Conservation (phyloP, 2,797 vertebrate species). For the Geotrypetes seraphini region DNA sequence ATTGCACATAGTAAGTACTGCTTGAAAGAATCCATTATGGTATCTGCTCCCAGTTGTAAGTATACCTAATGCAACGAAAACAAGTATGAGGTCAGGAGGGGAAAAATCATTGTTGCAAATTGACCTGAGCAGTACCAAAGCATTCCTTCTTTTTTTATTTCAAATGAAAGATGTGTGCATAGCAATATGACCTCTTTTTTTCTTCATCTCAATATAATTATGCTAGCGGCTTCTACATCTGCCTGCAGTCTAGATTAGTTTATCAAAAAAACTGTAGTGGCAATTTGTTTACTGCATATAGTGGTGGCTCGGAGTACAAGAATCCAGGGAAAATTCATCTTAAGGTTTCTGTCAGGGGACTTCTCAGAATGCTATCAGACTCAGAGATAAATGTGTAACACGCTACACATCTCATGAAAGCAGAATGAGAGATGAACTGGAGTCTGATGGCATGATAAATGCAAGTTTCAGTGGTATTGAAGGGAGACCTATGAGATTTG, state of each 20-base stretch:
- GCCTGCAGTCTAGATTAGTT: background rate
- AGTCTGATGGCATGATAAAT: background rate
- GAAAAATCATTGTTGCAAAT: slow-evolving; percentile 29
- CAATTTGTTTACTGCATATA: background rate
- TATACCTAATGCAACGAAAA: accelerated
- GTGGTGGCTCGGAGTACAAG: background rate
- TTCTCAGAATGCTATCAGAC: background rate
- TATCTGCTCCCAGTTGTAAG: accelerated
- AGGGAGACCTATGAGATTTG: accelerated
- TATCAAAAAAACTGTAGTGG: background rate
- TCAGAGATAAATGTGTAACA: background rate
- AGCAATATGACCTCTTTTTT: background rate
- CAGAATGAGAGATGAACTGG: background rate
- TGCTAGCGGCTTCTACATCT: accelerated
- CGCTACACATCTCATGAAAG: background rate
- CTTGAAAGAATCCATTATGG: background rate
- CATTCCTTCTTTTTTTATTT: slow-evolving; percentile 4
- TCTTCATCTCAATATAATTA: accelerated
- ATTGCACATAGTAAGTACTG: background rate
- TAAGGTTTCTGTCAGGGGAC: background rate
- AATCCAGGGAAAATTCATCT: background rate
- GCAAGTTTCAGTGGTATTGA: accelerated
- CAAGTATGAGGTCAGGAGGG: background rate
- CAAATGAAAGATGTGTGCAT: background rate
- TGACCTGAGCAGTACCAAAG: slow-evolving; percentile 6